These are phyloP conservation scores for Zootermopsis nevadensis DNA, from an alignment of 2,888 invertebrate genomes.

Conservation along the genomic window DNA sequence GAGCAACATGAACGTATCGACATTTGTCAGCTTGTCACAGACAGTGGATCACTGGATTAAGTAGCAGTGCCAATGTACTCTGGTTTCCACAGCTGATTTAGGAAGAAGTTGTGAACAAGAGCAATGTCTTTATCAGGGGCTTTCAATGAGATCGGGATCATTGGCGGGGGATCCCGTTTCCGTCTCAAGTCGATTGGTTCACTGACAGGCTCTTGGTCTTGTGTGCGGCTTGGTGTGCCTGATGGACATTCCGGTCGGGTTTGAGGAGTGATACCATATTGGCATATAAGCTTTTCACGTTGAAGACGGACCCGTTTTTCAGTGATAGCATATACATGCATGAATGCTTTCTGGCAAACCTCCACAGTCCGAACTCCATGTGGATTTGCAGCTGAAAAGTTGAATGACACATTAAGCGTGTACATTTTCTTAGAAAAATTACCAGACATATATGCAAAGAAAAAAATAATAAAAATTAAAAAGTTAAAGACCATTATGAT, in stretches of 20 bases:
- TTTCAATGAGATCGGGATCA: slow-evolving; percentile 30
- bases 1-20: slow-evolving; percentile 14
- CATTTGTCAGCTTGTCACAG: neutral
- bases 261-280: slow-evolving; percentile 17
- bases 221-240: neutral
- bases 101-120: slow-evolving; percentile 68
- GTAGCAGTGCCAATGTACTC: slow-evolving; percentile 62
- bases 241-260: neutral
- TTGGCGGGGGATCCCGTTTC: neutral
- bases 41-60: neutral
- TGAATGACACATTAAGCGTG: no score
- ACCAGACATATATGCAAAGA: no score
- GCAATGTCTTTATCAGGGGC: slow-evolving; percentile 64
- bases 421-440: no score
- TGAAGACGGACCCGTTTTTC: slow-evolving; percentile 67
- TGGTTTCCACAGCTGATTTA: slow-evolving; percentile 69
- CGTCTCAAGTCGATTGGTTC: slow-evolving; percentile 38
- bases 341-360: slow-evolving; percentile 69
- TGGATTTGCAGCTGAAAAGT: slow-evolving; percentile 32
- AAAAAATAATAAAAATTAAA: no score
- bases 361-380: slow-evolving; percentile 56
- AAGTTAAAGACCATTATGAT: no score
- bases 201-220: slow-evolving; percentile 2
- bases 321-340: slow-evolving; percentile 68
- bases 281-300: slow-evolving; percentile 65